Evolutionary conservation across 2,113 vertebrate genomes (phyloP), one percentile per base, ranked within the genome.

Genomic region (Brachypodius melanocephalos): DNA sequence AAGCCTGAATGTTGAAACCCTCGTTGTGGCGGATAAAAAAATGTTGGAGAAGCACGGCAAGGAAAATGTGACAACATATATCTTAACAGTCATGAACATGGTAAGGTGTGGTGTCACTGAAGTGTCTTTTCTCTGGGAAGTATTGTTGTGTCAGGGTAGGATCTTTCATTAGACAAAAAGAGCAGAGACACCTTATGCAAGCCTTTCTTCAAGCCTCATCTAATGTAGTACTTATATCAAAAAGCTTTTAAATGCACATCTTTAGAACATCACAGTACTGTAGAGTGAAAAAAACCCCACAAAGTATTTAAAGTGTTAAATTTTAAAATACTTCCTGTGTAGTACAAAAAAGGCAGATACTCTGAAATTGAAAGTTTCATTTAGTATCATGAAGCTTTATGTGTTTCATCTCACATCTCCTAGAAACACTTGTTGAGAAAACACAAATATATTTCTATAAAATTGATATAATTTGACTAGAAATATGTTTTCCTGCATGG

Each of bases 31-130:
- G 5, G 99, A 99, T 97, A 98, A 97, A 97, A 99, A 98, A 97
- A 99, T 99, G 99, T 82, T 99, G 97, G 99, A 99, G 86, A 99
- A 99, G 73, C 99, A 99, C 1, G 98, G 99, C 96, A 98, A 98
- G 87, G 99, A 99, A 34, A 99, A 99, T 6, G 98, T 99, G 79
- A 99, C 99, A 90, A 99, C 99, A 0, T 99, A 99, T 76, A 98
- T 99, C 73, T 98, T 99, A 86, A 99, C 99, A 4, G 98, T 99
- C 93, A 99, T 99, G 99, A 99, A 99, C 96, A 99, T 99, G 99
- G 99, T 99, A 98, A 97, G 97, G 17, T 31, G 17, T 61, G 54
- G 32, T 72, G 49, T 22, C 12, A 63, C 34, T 43, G n/a, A 51
- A 49, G 5, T 25, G 32, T 20, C 10, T 78, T 80, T 68, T 76